Base-by-base conservation (phyloP, 2,113 vertebrate species). In the Sclerurus mexicanus region DNA sequence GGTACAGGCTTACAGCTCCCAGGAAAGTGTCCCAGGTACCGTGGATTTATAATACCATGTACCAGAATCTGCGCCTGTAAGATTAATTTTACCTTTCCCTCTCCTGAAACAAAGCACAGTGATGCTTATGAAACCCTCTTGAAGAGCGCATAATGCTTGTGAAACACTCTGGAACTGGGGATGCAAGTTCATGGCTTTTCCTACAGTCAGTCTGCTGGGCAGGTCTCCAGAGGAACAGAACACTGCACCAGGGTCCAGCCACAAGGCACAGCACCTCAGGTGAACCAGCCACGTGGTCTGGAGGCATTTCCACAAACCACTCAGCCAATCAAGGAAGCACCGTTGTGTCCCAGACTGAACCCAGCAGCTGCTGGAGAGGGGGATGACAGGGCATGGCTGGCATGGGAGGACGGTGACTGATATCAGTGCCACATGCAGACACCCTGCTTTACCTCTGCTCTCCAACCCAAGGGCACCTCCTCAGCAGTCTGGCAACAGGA, bases 341-440 rank as follows among this genome's bases (percentile, higher is more conserved):
- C 4, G 20, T 8, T 20, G 3, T 3, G 23, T 31, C 50, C 20
- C 50, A 12, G 30, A 30, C 22, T 2, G 68, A 21, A 31, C 15
- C 16, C 56, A 44, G 10, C 88, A 94, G 77, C 72, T 79, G 77
- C 67, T 15, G 35, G 30, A 12, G 21, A 39, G 55, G 14, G 27
- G 37, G 50, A 5, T 0, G 39, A 20, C 2, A 9, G 1, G n/a
- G 28, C 7, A 12, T 0, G 11, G 17, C 3, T 4, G 4, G 85
- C 1, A 8, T 52, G 16, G 52, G 19, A 33, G 55, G 35, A 22
- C 2, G 50, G 59, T 8, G 16, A 10, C 40, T 4, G 59, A 22
- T 39, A 40, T 6, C 37, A 40, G 23, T 1, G 31, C 42, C 22
- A 4, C 1, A 2, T 7, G 6, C 44, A 24, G 50, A 18, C 2